Base-by-base conservation (phyloP, 2,797 vertebrate genomes). In the Triplophysa bombifrons region DNA sequence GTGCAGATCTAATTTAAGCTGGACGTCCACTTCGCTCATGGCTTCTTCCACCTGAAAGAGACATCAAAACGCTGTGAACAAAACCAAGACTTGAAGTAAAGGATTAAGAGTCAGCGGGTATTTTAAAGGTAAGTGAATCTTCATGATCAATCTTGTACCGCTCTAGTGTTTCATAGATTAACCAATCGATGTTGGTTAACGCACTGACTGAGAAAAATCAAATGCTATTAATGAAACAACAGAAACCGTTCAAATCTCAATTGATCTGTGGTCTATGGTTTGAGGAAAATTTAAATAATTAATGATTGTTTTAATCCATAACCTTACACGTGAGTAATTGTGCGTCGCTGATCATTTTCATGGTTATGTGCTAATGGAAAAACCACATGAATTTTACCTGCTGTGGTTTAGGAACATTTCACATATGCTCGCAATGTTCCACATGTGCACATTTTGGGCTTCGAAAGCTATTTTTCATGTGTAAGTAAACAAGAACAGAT, bases 1-100 rank as follows among this genome's bases (percentile, higher is more conserved):
- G 87, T 98, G 97, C 89, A 99, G 93, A 85, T 99, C 98, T 87
- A 99, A 87, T 89, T 97, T 97, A 82, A 99, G 88, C 86, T 99
- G 96, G 86, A 99, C 97, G 82, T 98, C 97, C 17, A 96, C 95
- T 83, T 99, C 98, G 22, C 94, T 96, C 79, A 99, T 82, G 0
- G 95, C 95, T 51, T 98, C 96, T 89, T 98, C 96, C 84, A 98
- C 93, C 98, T 99, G 85, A n/a, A 78, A 87, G 76, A 84, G 44
- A 88, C 63, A 2, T 17, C 13, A 46, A 58, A 44, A 69, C 20
- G 5, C 65, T 46, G 65, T 14, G 25, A 25, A 25, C 56, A 25
- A 60, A 41, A 48, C 14, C 55, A 14, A 13, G 6, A 69, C 13
- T n/a, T 38, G 61, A 3, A 4, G 3, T 60, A 25, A 27, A 25